Conservation (phyloP, 2,888 invertebrate species). For the Spatulosminthurus flaviceps region DNA sequence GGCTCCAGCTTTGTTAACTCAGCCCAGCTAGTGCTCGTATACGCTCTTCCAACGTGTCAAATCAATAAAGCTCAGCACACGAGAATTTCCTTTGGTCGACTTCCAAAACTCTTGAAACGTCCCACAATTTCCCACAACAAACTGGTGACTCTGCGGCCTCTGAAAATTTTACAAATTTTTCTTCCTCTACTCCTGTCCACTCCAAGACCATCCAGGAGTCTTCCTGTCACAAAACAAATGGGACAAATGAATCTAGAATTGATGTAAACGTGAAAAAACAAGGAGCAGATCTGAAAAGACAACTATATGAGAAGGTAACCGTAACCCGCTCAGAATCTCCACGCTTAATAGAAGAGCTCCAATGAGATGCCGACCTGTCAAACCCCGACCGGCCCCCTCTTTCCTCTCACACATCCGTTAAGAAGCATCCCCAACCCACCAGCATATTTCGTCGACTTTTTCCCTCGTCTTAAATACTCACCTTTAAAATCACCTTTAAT, state of each 20-base stretch:
- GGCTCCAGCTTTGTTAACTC: slow-evolving; percentile 40
- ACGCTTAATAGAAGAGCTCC: slow-evolving; percentile 25
- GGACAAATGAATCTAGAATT: slow-evolving; percentile 28
- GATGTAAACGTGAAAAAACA: slow-evolving; percentile 38
- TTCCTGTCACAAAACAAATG: slow-evolving; percentile 32
- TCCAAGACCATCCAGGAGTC: slow-evolving; percentile 24
- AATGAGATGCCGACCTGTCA: slow-evolving; percentile 40
- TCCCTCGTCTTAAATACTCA: neutral
- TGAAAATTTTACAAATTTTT: neutral
- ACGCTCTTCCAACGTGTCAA: slow-evolving; percentile 47
- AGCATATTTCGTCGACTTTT: neutral
- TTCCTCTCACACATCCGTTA: slow-evolving; percentile 21
- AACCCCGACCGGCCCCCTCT: slow-evolving; percentile 26
- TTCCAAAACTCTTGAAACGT: slow-evolving; percentile 4
- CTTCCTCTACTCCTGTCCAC: slow-evolving; percentile 14
- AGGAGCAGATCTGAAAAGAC: slow-evolving; percentile 31
- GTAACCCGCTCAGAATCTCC: slow-evolving; percentile 32
- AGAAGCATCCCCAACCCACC: neutral
- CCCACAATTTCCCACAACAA: neutral
- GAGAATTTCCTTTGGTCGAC: slow-evolving; percentile 22
- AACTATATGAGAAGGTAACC: slow-evolving; percentile 33
- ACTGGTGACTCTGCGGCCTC: neutral
- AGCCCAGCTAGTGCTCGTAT: slow-evolving; percentile 6
- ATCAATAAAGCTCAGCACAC: slow-evolving; percentile 48
- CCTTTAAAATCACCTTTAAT: no score